Percentiles rank a stretch among this genome's conserved stretches.
Conservation (phyloP, 2,888 invertebrate genomes). For the Podotricha telesiphe region DNA sequence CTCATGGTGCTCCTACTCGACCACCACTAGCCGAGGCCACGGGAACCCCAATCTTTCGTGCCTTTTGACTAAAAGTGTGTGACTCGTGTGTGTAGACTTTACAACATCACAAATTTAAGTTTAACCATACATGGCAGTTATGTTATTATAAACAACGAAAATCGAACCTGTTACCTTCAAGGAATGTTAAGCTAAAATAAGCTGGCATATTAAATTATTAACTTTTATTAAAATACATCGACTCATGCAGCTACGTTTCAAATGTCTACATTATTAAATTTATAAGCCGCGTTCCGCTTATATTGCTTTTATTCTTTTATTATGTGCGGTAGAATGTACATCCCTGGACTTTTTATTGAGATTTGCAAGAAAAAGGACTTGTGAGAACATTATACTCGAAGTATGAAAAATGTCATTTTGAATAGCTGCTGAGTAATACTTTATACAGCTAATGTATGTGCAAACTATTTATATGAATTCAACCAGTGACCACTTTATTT, state of each 20-base stretch:
- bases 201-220: constrained; percentile 2
- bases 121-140: neutral
- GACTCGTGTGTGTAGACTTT: too few relatives aligned
- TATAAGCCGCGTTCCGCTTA: neutral
- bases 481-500: too few relatives aligned
- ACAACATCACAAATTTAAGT: neutral
- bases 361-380: neutral
- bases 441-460: neutral
- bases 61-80: too few relatives aligned
- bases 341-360: neutral
- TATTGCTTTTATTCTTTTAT: neutral
- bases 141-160: neutral
- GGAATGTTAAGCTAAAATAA: constrained; percentile 1
- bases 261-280: neutral
- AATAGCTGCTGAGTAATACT: neutral
- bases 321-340: neutral
- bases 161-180: neutral
- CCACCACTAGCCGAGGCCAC: too few relatives aligned
- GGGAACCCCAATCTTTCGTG: too few relatives aligned
- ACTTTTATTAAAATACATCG: constrained; percentile 4
- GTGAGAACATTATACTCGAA: neutral
- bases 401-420: neutral
- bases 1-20: too few relatives aligned
- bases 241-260: neutral
- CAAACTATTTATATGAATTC: neutral